Percentiles rank a stretch among this genome's conserved stretches.
Conservation (phyloP, 2,113 vertebrate species). For the Merops nubicus region DNA sequence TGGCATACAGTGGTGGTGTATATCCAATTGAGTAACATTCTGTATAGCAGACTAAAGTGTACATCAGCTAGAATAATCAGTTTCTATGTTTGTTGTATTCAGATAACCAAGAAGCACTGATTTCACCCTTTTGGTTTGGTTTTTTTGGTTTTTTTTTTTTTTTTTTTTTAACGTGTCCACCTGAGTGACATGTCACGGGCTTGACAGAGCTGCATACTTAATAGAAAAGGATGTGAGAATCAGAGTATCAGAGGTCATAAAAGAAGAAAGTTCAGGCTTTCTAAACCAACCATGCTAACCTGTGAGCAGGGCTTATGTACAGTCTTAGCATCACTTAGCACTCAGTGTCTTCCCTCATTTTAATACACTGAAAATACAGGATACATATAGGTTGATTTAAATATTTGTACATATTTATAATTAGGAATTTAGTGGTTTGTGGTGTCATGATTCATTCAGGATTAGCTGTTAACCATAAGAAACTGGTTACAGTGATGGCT, state of each 20-base stretch:
- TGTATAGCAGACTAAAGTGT: not conserved
- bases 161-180: not conserved
- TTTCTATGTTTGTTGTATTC: not conserved
- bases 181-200: not conserved
- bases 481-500: slow-evolving; percentile 63
- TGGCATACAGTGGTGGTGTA: not conserved
- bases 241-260: not conserved
- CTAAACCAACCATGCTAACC: not conserved
- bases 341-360: not conserved
- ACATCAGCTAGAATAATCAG: not conserved
- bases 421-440: slow-evolving; percentile 66
- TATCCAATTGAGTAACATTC: slow-evolving; percentile 27
- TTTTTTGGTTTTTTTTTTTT: too few species aligned
- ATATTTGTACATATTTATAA: slow-evolving; percentile 61
- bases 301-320: not conserved
- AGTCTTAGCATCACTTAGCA: not conserved
- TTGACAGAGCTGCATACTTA: slow-evolving; percentile 34
- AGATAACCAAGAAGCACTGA: not conserved
- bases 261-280: slow-evolving; percentile 18
- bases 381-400: slow-evolving; percentile 35
- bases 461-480: slow-evolving; percentile 67
- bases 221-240: not conserved
- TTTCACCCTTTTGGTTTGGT: too few species aligned
- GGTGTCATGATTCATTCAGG: slow-evolving; percentile 64
- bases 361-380: slow-evolving; percentile 51